These are phyloP conservation scores for Nemotelus pantherinus DNA, from an alignment of 2,888 invertebrate species.

Conservation along the genomic window DNA sequence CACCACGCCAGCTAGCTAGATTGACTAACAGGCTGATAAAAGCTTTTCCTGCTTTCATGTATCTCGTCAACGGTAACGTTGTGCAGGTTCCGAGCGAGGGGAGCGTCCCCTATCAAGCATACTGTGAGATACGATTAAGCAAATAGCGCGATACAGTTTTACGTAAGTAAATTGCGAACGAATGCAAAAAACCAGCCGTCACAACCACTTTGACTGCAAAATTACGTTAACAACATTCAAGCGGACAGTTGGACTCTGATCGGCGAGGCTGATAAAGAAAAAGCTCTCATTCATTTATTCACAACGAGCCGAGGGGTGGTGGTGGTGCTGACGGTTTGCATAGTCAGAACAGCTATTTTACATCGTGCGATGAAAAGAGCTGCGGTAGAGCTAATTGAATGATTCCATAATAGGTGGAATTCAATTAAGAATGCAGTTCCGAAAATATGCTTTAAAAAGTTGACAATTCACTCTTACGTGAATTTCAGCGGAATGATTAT, in stretches of 20 bases:
- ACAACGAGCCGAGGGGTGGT: too few species aligned
- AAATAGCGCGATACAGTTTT: slow-evolving; percentile 6
- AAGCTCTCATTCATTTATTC: slow-evolving; percentile 12
- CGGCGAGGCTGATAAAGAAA: neutral
- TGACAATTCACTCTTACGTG: too few species aligned
- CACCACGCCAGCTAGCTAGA: too few species aligned
- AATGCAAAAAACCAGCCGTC: neutral
- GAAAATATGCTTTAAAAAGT: too few species aligned
- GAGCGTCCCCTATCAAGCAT: neutral
- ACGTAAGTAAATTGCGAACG: slow-evolving; percentile 11
- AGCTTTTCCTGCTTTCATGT: slow-evolving; percentile 10
- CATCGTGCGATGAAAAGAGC: too few species aligned
- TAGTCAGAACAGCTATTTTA: too few species aligned
- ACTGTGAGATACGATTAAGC: neutral
- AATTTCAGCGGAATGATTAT: too few species aligned
- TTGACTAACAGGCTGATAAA: neutral
- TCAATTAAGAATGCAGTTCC: too few species aligned
- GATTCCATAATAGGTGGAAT: too few species aligned
- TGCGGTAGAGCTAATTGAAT: too few species aligned
- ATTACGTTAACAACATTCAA: neutral
- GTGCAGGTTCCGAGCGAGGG: neutral
- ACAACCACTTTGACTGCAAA: neutral
- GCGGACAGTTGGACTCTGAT: neutral
- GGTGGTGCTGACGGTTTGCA: too few species aligned
- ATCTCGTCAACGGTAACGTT: neutral